These are phyloP conservation scores for Gibbula magus DNA, from an alignment of 2,888 invertebrate species.

Conservation along the genomic window DNA sequence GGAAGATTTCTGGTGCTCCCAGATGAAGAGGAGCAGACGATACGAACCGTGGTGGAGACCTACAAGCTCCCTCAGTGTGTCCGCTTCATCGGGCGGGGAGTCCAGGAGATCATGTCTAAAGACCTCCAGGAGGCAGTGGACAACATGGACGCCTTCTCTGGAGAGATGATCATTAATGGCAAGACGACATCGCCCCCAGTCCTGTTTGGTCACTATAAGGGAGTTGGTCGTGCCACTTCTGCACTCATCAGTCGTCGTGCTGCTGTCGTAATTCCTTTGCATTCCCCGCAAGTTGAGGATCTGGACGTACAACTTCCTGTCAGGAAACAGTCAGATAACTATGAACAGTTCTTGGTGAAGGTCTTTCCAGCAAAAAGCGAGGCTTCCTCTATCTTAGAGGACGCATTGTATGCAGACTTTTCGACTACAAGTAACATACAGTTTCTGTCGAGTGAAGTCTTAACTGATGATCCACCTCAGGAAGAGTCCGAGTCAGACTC, in stretches of 20 bases:
- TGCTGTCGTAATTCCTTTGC: conserved; percentile 23
- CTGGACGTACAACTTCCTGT: conserved; percentile 7
- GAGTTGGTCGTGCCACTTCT: not conserved
- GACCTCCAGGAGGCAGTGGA: conserved; percentile 21
- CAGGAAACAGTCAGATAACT: conserved; percentile 1
- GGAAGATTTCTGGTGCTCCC: not conserved
- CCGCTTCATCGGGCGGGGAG: conserved; percentile 7
- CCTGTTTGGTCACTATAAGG: conserved; percentile 27
- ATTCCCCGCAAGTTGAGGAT: not conserved
- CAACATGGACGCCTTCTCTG: conserved; percentile 6
- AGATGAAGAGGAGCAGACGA: conserved; percentile 12
- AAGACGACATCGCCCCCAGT: not conserved
- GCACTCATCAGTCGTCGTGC: not conserved
- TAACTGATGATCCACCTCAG: no score
- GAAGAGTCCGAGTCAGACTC: no score
- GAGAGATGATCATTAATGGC: conserved; percentile 14
- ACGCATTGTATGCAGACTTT: conserved; percentile 22
- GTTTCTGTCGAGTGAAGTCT: not conserved
- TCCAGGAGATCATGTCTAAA: conserved; percentile 2
- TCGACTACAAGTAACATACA: not conserved
- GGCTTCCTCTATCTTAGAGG: not conserved
- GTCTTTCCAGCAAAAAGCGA: not conserved
- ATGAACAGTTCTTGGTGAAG: conserved; percentile 11
- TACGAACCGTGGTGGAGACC: conserved; percentile 10
- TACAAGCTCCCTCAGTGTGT: conserved; percentile 26